Percentiles rank a stretch among this genome's conserved stretches.
Conservation (phyloP, 2,113 vertebrate genomes). For the Aythya baeri region DNA sequence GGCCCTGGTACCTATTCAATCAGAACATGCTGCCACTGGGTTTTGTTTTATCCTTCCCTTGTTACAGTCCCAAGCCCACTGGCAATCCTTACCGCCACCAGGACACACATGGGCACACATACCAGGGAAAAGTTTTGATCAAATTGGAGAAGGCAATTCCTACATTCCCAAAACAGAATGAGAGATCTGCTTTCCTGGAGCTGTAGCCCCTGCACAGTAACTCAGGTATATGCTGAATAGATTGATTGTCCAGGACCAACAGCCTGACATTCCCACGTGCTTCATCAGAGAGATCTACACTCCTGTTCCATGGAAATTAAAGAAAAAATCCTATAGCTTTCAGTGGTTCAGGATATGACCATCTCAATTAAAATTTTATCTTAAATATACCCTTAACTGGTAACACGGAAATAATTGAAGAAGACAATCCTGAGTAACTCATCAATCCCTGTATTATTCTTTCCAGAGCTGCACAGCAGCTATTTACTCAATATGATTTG, state of each 20-base stretch:
- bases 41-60: background rate
- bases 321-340: background rate
- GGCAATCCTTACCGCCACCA: background rate
- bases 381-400: background rate
- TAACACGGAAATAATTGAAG: conserved; percentile 24
- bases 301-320: background rate
- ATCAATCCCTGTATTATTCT: conserved; percentile 38
- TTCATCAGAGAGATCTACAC: background rate
- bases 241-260: background rate
- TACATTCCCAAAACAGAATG: background rate
- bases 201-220: background rate
- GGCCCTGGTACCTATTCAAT: background rate
- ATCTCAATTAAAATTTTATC: background rate
- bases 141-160: background rate
- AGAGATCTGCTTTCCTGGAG: background rate
- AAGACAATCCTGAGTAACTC: conserved; percentile 32
- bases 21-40: background rate
- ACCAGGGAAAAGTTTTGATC: background rate
- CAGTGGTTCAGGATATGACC: background rate
- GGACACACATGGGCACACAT: background rate
- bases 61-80: background rate
- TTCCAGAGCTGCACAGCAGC: conserved; percentile 17
- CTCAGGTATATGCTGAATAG: background rate
- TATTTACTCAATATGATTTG: conserved; percentile 64
- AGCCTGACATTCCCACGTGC: background rate